Evolutionary conservation across 2,113 vertebrate species (phyloP).

Genomic region (Mesitornis unicolor): DNA sequence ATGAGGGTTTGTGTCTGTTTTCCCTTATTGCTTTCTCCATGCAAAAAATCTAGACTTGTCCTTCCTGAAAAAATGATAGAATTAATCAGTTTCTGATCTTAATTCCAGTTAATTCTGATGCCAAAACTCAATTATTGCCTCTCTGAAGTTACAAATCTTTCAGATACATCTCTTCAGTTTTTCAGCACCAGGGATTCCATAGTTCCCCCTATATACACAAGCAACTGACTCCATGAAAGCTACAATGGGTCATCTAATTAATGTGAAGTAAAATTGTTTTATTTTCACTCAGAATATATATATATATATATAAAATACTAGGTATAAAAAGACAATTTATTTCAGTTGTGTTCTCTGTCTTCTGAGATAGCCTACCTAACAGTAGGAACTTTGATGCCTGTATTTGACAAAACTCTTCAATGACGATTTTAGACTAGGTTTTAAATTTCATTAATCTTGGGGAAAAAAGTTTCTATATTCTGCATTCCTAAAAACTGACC

Average conservation of each 20-base stretch:
- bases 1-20: not conserved
- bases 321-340: not conserved
- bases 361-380: not conserved
- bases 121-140: not conserved
- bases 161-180: not conserved
- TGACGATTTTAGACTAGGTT: not conserved
- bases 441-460: not conserved
- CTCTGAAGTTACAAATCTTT: not conserved
- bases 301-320: not conserved
- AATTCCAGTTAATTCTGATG: not conserved
- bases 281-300: not conserved
- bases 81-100: not conserved
- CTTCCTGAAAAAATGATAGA: not conserved
- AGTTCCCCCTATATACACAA: fast-evolving
- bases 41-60: not conserved
- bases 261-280: not conserved
- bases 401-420: not conserved
- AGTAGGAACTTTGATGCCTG: not conserved
- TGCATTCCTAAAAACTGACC: not conserved
- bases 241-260: not conserved
- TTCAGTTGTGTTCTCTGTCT: not conserved
- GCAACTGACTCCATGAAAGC: not conserved
- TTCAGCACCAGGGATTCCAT: not conserved
- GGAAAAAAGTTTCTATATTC: not conserved
- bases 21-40: not conserved